Percentiles rank a stretch among this genome's conserved stretches.
Evolutionary conservation across 2,797 vertebrate species (phyloP).

Genomic region (Miichthys miiuy): DNA sequence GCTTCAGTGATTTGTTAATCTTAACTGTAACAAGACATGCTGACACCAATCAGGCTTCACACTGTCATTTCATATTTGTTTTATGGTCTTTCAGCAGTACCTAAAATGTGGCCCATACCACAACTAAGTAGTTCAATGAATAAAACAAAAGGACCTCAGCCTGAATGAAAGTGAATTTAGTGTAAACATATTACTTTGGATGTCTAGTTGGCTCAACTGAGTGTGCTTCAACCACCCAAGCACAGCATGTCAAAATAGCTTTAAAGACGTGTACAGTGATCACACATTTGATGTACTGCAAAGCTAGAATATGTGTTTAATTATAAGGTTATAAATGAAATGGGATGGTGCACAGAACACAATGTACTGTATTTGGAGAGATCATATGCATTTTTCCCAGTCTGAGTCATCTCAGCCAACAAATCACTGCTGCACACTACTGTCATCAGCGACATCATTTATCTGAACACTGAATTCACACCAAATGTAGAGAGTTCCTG

Average conservation of each 20-base stretch:
- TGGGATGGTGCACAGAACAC: conserved; percentile 2
- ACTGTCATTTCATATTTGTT: background rate
- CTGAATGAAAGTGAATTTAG: conserved; percentile 17
- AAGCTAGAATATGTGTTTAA: conserved; percentile 35
- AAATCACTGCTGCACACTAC: conserved; percentile 25
- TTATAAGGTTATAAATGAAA: conserved; percentile 35
- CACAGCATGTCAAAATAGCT: conserved; percentile 16
- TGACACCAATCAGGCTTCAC: background rate
- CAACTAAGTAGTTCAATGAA: conserved; percentile 35
- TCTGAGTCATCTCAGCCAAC: conserved; percentile 13
- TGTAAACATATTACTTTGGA: conserved; percentile 39
- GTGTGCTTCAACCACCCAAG: background rate
- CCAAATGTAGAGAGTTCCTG: conserved; percentile 10
- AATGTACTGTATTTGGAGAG: conserved; percentile 11
- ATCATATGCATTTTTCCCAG: conserved; percentile 45
- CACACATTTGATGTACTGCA: conserved; percentile 19
- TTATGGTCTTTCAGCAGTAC: conserved; percentile 3
- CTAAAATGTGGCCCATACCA: conserved; percentile 2
- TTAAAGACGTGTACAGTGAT: conserved; percentile 8
- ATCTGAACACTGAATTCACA: conserved; percentile 17
- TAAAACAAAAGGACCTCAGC: conserved; percentile 33
- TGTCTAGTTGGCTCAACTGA: background rate
- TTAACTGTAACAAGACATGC: background rate
- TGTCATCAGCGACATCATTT: conserved; percentile 25
- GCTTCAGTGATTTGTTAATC: conserved; percentile 27